phyloP scores from a whole-genome alignment of 2,113 vertebrate species.

The Centrocercus urophasianus region DNA sequence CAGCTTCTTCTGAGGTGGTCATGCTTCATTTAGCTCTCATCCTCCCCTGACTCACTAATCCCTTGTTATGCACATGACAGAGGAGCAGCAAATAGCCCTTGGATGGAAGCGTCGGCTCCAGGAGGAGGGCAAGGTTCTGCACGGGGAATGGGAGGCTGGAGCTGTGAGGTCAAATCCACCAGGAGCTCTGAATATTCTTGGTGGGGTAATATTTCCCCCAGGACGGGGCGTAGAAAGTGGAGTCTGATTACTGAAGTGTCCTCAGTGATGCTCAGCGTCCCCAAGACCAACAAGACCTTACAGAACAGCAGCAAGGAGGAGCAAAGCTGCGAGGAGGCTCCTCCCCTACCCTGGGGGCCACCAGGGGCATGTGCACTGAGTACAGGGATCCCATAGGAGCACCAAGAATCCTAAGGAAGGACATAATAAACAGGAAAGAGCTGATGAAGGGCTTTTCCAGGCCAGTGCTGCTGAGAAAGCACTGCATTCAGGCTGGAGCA shows the following conservation, averaged over 20 bases:
- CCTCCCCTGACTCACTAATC: conserved; percentile 32
- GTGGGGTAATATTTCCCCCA: fast-evolving
- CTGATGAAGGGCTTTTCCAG: not conserved
- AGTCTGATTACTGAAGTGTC: not conserved
- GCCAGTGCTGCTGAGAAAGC: not conserved
- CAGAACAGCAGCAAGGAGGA: not conserved
- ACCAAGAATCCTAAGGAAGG: not conserved
- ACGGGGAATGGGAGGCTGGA: not conserved
- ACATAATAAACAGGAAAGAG: not conserved
- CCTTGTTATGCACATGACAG: conserved; percentile 32
- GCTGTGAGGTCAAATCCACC: not conserved
- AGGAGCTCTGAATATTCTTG: not conserved
- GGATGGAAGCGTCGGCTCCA: not conserved
- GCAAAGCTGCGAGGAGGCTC: not conserved
- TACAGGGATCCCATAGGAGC: not conserved
- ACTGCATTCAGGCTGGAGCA: not conserved
- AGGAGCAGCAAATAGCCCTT: conserved; percentile 3
- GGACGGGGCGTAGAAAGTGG: not conserved
- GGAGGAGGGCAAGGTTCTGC: not conserved
- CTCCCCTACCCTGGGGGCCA: not conserved
- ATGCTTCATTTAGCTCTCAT: conserved; percentile 36
- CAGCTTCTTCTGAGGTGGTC: not conserved
- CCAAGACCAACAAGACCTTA: not conserved
- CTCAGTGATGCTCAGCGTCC: fast-evolving
- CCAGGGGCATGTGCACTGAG: fast-evolving